Conservation (phyloP, 2,888 invertebrate genomes). For the Stomorhina lunata region DNA sequence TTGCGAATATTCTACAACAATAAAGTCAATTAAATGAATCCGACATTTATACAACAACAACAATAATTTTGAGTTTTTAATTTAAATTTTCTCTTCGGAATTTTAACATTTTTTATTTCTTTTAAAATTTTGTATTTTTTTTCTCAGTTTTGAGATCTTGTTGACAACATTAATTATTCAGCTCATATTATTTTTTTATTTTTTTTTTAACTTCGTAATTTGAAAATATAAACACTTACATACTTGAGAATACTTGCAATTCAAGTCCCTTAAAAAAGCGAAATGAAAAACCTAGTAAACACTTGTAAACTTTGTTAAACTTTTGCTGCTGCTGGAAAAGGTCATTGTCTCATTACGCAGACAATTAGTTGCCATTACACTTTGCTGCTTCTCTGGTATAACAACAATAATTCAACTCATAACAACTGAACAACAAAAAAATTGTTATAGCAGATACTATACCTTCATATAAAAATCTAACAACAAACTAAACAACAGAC, state of each 20-base stretch:
- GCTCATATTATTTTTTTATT: not conserved
- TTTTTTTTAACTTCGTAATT: constrained; percentile 11
- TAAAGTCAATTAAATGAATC: no score
- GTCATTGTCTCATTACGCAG: constrained; percentile 69
- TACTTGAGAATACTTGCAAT: not conserved
- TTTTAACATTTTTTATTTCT: not conserved
- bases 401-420: constrained; percentile 6
- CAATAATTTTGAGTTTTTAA: no score
- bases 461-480: not conserved
- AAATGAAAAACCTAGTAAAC: constrained; percentile 10
- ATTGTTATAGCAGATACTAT: not conserved
- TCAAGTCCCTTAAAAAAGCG: no score
- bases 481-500: constrained; percentile 15
- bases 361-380: constrained; percentile 65
- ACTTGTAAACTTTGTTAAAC: constrained; percentile 29
- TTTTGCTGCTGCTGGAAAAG: constrained; percentile 52
- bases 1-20: no score
- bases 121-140: not conserved
- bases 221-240: not conserved
- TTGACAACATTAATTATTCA: not conserved
- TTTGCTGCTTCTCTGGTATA: constrained; percentile 27
- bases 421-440: constrained; percentile 4
- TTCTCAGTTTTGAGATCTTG: no score
- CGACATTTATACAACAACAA: no score
- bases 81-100: no score